Evolutionary conservation across 2,797 vertebrate genomes (phyloP), one percentile per base, ranked within the genome.

Genomic region (Cryptoprocta ferox): DNA sequence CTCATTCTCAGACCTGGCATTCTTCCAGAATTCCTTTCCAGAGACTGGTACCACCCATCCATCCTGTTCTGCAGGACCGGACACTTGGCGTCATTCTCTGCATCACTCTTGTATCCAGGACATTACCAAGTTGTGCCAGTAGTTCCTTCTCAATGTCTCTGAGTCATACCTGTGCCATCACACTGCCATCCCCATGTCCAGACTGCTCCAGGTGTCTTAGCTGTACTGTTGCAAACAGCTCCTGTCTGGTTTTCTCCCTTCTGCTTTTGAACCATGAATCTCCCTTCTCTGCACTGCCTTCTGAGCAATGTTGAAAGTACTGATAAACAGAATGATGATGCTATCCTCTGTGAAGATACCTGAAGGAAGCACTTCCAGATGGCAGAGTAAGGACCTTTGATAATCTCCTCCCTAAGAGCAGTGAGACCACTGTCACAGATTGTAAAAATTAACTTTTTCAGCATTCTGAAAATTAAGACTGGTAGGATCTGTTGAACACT

Each of bases 11-110:
- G 65, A 63, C 66, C 45, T 95, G 84, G 84, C 61, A 30, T 92
- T 84, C 89, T 92, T 95, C 45, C 89, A 89, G 68, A 56, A 42
- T 75, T 79, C 68, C 45, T 86, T 32, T 45, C 73, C 56, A 81
- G 82, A 83, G 70, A 78, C 53, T 30, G 35, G 35, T 70, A 24
- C 76, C 79, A 61, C 82, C 63, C 53, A 89, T 80, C 94, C 10
- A 68, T 96, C 91, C 90, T 97, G 91, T 91, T 95, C 61, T 94
- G 26, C 94, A 91, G 80, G 89, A 83, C n/a, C 32, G 42, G 66
- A 84, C n/a, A 78, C 50, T 24, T 80, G 92, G 85, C 30, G 18
- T 61, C 30, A 61, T 70, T 66, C 73, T 85, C 85, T 45, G 73
- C 4, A 16, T 53, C 68, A 91, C 48, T 48, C 89, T 75, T 53